These are phyloP conservation scores for Hormaphis cornu DNA, from an alignment of 1,140 invertebrate species.

Conservation along the genomic window DNA sequence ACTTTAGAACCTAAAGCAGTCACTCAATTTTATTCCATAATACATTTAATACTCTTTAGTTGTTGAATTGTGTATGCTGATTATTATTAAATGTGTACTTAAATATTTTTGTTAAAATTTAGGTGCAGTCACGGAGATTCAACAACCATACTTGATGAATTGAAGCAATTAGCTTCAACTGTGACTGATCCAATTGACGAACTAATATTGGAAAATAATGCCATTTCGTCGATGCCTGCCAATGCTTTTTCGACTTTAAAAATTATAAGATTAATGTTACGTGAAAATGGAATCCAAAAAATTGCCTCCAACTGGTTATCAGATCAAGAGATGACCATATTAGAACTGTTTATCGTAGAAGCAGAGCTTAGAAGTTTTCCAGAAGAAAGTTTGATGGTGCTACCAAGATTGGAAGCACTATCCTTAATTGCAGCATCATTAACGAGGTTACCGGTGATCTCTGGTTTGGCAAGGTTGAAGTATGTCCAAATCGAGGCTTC, in stretches of 20 bases:
- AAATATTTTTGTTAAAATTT: constrained; percentile 1
- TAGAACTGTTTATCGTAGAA: constrained; percentile 76
- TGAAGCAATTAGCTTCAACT: constrained; percentile 59
- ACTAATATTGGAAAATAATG: constrained; percentile 75
- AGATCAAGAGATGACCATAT: constrained; percentile 60
- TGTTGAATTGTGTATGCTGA: too few species aligned
- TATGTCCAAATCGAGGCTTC: constrained; percentile 34
- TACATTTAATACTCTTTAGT: too few species aligned
- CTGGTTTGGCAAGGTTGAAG: constrained; percentile 38
- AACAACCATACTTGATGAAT: constrained; percentile 58
- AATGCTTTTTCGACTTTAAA: constrained; percentile 62
- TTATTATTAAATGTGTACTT: too few species aligned
- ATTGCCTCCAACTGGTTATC: constrained; percentile 70
- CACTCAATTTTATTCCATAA: too few species aligned
- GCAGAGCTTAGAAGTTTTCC: constrained; percentile 66
- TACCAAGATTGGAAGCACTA: constrained; percentile 67
- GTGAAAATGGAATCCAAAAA: constrained; percentile 71
- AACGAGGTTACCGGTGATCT: constrained; percentile 55
- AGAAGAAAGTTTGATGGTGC: constrained; percentile 61
- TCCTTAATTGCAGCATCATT: constrained; percentile 65
- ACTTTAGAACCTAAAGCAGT: too few species aligned
- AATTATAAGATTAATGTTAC: constrained; percentile 66
- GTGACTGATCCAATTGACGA: constrained; percentile 66
- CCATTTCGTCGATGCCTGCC: constrained; percentile 67
- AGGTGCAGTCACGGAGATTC: constrained; percentile 82